Percentiles rank a stretch among this genome's conserved stretches.
Evolutionary conservation across 1,140 invertebrate genomes (phyloP).

Genomic region (Danaus plexippus): DNA sequence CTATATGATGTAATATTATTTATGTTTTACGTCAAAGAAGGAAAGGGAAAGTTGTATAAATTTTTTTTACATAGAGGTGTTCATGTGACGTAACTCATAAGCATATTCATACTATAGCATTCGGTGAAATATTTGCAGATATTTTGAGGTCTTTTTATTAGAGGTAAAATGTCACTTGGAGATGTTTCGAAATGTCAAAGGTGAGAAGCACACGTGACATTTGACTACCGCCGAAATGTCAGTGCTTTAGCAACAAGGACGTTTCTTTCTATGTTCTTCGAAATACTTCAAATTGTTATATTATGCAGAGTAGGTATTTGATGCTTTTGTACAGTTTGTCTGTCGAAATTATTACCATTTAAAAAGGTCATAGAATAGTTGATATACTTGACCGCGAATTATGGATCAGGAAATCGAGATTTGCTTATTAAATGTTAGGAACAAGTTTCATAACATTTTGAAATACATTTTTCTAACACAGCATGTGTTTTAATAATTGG

Average conservation of each 20-base stretch:
- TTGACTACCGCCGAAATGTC: constrained; percentile 65
- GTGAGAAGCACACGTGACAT: constrained; percentile 63
- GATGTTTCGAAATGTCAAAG: constrained; percentile 56
- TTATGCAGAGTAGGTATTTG: constrained; percentile 62
- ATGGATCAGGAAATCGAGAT: constrained; percentile 45
- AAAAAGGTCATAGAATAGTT: constrained; percentile 58
- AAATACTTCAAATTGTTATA: constrained; percentile 52
- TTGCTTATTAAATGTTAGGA: constrained; percentile 22
- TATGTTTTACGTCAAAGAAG: too few species aligned
- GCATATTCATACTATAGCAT: neutral
- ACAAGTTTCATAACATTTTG: too few species aligned
- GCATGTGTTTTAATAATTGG: too few species aligned
- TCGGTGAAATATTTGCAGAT: constrained; percentile 18
- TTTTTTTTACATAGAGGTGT: too few species aligned
- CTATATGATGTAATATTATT: too few species aligned
- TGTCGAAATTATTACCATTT: constrained; percentile 65
- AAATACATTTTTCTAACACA: too few species aligned
- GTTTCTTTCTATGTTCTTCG: constrained; percentile 68
- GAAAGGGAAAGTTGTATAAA: too few species aligned
- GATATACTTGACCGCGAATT: constrained; percentile 54
- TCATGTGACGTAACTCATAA: neutral
- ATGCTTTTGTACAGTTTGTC: constrained; percentile 46
- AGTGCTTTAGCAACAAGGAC: constrained; percentile 70
- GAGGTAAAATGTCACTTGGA: constrained; percentile 57
- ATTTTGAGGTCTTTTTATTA: constrained; percentile 37